phyloP scores from a whole-genome alignment of 1,140 invertebrate species.

The Pseudoatta argentina region DNA sequence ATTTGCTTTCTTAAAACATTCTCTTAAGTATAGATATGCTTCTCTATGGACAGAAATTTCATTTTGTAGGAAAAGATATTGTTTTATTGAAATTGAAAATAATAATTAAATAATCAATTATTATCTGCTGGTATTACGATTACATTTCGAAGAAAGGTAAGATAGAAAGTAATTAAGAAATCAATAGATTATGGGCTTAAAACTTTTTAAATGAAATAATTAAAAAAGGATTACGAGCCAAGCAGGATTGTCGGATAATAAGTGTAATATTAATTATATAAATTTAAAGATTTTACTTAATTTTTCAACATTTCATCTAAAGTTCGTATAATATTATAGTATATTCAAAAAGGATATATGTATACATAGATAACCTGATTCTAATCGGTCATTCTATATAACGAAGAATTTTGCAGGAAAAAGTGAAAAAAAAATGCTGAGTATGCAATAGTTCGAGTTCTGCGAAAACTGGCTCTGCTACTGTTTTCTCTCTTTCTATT shows the following conservation, averaged over 20 bases:
- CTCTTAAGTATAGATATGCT: not conserved
- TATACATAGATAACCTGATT: not conserved
- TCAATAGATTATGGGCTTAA: too few relatives aligned
- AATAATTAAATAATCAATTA: not conserved
- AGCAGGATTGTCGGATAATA: too few relatives aligned
- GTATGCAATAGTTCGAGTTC: constrained; percentile 15
- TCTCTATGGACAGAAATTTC: not conserved
- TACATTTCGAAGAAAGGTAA: not conserved
- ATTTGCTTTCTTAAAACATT: not conserved
- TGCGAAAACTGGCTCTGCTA: not conserved
- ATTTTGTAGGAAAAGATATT: not conserved
- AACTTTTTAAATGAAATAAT: too few relatives aligned
- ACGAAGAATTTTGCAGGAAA: constrained; percentile 2
- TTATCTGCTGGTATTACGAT: not conserved
- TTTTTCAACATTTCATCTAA: not conserved
- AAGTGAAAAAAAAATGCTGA: constrained; percentile 3
- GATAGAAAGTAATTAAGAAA: not conserved
- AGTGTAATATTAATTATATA: not conserved
- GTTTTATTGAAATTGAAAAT: not conserved
- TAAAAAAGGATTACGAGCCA: too few relatives aligned
- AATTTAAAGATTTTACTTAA: not conserved
- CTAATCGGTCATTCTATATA: not conserved
- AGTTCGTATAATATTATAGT: not conserved
- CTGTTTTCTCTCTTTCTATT: not conserved
- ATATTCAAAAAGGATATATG: not conserved